These are phyloP conservation scores for Pristionchus fissidentatus DNA, from an alignment of 2,888 invertebrate species.

Conservation along the genomic window DNA sequence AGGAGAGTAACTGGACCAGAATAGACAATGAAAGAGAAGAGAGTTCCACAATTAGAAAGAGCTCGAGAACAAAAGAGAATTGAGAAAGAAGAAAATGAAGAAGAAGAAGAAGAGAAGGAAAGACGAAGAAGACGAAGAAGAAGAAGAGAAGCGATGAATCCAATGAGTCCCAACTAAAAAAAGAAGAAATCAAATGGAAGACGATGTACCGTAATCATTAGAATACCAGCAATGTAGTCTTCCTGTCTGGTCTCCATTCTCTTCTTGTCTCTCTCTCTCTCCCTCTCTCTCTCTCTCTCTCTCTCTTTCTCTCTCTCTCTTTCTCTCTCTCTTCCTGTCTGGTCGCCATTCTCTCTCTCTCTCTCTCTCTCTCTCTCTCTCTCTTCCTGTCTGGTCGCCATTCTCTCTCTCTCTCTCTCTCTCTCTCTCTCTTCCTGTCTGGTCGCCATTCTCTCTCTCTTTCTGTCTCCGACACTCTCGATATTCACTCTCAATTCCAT, in stretches of 20 bases:
- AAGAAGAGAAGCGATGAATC: not conserved
- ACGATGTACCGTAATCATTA: slow-evolving; percentile 8
- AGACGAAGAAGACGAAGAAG: not conserved
- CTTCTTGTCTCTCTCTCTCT: not conserved
- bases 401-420: too few relatives aligned
- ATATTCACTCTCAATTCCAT: too few relatives aligned
- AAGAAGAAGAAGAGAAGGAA: slow-evolving; percentile 1
- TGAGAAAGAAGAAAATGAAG: slow-evolving; percentile 42
- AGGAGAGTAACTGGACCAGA: slow-evolving; percentile 38
- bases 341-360: too few relatives aligned
- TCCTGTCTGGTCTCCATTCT: not conserved
- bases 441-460: too few relatives aligned
- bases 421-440: too few relatives aligned
- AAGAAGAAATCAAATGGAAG: not conserved
- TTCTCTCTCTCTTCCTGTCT: too few relatives aligned
- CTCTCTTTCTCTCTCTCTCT: not conserved
- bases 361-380: too few relatives aligned
- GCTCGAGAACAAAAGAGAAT: slow-evolving; percentile 40
- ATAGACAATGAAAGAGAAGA: slow-evolving; percentile 38
- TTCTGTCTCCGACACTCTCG: too few relatives aligned
- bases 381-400: too few relatives aligned
- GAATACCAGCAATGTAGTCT: slow-evolving; percentile 40
- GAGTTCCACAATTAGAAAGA: slow-evolving; percentile 42
- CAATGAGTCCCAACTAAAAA: slow-evolving; percentile 36
- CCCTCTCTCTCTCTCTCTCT: not conserved